Percentiles rank a stretch among this genome's conserved stretches.
These are phyloP conservation scores for Gopherus evgoodei DNA, from an alignment of 2,113 vertebrate species.

Conservation along the genomic window DNA sequence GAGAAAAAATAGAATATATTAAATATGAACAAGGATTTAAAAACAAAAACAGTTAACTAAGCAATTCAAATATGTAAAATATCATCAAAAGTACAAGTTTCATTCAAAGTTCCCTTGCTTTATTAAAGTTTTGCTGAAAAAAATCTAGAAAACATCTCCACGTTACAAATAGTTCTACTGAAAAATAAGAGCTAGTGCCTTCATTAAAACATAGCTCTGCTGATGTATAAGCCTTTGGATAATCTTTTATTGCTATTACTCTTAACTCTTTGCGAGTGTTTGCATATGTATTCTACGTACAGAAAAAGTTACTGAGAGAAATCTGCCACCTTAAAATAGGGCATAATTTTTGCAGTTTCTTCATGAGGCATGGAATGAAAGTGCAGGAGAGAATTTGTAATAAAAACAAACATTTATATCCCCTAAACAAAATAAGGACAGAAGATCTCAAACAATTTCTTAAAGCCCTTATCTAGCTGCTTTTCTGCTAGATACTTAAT, in stretches of 20 bases:
- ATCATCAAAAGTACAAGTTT: not conserved
- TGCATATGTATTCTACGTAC: too few species aligned
- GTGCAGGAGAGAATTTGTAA: not conserved
- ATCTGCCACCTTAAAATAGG: not conserved
- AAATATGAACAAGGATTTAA: not conserved
- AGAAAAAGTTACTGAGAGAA: not conserved
- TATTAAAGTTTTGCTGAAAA: not conserved
- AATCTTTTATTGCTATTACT: not conserved
- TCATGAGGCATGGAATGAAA: not conserved
- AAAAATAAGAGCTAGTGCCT: not conserved
- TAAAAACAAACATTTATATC: not conserved
- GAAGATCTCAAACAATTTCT: not conserved
- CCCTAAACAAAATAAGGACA: not conserved
- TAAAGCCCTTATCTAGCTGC: not conserved
- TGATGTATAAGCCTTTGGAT: not conserved
- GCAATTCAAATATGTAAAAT: not conserved
- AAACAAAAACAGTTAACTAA: not conserved
- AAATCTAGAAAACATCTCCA: too few species aligned
- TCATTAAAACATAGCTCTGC: not conserved
- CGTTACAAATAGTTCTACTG: not conserved
- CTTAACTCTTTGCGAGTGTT: not conserved
- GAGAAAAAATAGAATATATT: not conserved
- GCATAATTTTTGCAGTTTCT: not conserved
- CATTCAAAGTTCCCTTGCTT: not conserved
- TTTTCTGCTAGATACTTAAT: not conserved